A percentile compares a stretch with the other conserved stretches of the same genome.
These are phyloP conservation scores for Trilocha varians DNA, from an alignment of 2,888 invertebrate genomes.

Conservation along the genomic window DNA sequence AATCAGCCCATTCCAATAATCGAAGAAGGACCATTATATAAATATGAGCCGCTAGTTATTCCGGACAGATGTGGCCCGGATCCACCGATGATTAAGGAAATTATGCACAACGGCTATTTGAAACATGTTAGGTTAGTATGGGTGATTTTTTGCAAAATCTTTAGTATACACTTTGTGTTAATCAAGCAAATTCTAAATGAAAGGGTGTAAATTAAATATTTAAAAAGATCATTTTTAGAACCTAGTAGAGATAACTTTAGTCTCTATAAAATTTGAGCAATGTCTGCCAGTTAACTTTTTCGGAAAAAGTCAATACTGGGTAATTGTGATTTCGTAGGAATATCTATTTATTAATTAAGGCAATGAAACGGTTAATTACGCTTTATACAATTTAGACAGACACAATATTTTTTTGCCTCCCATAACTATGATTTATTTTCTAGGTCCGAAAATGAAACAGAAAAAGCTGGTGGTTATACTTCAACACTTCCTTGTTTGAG, in stretches of 20 bases:
- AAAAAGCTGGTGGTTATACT: conserved; percentile 92
- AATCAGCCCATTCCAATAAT: conserved; percentile 79
- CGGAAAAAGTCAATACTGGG: no score
- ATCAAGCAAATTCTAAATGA: no score
- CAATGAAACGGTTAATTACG: not conserved
- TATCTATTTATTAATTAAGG: no score
- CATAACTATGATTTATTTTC: conserved; percentile 8
- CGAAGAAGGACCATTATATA: conserved; percentile 84
- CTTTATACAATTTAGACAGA: not conserved
- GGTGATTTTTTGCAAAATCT: not conserved
- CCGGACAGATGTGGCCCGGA: conserved; percentile 82
- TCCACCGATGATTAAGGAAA: conserved; percentile 76
- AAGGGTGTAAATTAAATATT: no score
- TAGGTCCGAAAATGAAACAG: conserved; percentile 79
- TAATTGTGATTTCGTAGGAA: no score
- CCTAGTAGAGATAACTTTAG: no score
- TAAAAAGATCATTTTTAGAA: no score
- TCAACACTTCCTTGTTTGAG: conserved; percentile 86
- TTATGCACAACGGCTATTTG: conserved; percentile 80
- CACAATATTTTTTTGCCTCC: no score
- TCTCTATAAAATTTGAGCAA: no score
- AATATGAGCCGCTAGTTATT: conserved; percentile 73
- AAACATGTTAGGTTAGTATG: conserved; percentile 75
- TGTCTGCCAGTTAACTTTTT: no score
- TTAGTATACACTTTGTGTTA: no score